Conservation (phyloP, 2,888 invertebrate species). For the Halocaridina rubra region DNA sequence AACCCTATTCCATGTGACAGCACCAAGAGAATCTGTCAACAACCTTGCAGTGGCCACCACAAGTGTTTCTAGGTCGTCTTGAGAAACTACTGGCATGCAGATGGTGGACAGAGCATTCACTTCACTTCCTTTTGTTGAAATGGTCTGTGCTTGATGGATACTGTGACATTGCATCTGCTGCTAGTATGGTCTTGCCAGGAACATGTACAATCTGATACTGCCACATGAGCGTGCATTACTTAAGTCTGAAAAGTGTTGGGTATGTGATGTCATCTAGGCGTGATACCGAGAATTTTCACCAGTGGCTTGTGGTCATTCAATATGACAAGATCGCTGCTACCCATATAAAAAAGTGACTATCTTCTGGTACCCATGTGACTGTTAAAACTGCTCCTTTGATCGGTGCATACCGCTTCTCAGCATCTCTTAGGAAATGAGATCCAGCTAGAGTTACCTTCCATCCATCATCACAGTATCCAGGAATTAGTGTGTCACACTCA, state of each 20-base stretch:
- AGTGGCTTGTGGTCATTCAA: conserved; percentile 9
- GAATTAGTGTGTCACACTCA: not conserved
- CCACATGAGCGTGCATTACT: conserved; percentile 19
- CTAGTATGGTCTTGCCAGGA: conserved; percentile 5
- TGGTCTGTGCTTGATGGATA: conserved; percentile 8
- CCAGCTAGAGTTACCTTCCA: conserved; percentile 23
- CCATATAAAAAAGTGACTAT: conserved; percentile 3
- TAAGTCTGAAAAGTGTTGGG: not conserved
- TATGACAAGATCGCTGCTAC: conserved; percentile 16
- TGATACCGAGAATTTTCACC: conserved; percentile 18
- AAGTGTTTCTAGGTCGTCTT: not conserved
- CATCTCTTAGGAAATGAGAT: conserved; percentile 1
- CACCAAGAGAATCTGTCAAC: too few species aligned
- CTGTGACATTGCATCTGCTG: not conserved
- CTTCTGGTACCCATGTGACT: conserved; percentile 8
- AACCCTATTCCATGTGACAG: too few species aligned
- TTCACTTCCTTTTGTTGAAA: not conserved
- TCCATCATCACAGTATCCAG: conserved; percentile 3
- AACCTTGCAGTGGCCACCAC: not conserved
- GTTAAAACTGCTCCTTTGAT: conserved; percentile 27
- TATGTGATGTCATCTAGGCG: conserved; percentile 5
- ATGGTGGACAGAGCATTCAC: conserved; percentile 6
- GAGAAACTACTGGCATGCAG: not conserved
- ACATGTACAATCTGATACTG: conserved; percentile 6
- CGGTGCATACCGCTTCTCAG: not conserved